Evolutionary conservation across 35 echinoderm and acorn worm genomes (phyloP).

Genomic region (Lytechinus pictus): DNA sequence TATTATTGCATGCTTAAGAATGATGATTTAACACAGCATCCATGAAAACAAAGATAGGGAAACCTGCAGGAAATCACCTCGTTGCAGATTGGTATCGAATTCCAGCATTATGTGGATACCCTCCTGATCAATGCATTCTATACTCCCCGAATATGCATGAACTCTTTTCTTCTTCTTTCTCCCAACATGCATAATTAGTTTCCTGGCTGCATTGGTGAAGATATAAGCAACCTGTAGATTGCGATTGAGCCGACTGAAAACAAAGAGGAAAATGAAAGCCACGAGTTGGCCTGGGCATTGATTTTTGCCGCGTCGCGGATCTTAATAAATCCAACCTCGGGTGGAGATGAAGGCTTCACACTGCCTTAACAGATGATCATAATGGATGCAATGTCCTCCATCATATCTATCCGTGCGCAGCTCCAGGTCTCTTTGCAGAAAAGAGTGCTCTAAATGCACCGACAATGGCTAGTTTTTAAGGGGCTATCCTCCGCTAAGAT

Average conservation of each 20-base stretch:
- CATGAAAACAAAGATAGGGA: too few relatives aligned
- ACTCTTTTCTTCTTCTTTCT: background rate
- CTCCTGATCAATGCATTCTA: background rate
- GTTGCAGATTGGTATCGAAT: background rate
- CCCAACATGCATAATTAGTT: slow-evolving; percentile 3
- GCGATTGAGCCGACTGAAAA: slow-evolving; percentile 14
- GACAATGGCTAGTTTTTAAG: background rate
- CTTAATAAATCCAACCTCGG: slow-evolving; percentile 29
- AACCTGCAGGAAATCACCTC: too few relatives aligned
- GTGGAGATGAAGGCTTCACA: background rate
- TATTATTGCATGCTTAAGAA: too few relatives aligned
- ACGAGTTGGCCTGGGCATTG: slow-evolving; percentile 30
- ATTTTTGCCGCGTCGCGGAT: slow-evolving; percentile 38
- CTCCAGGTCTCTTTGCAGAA: background rate
- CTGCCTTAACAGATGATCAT: background rate
- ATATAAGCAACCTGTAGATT: slow-evolving; percentile 35
- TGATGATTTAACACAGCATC: too few relatives aligned
- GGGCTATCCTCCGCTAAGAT: background rate
- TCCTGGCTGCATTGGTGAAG: background rate
- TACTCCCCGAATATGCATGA: background rate
- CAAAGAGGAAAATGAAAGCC: background rate
- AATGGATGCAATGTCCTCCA: background rate
- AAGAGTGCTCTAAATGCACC: background rate
- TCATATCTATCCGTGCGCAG: background rate
- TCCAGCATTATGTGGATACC: background rate